These are phyloP conservation scores for Bhutanitis thaidina DNA, from an alignment of 2,888 invertebrate genomes.

Conservation along the genomic window DNA sequence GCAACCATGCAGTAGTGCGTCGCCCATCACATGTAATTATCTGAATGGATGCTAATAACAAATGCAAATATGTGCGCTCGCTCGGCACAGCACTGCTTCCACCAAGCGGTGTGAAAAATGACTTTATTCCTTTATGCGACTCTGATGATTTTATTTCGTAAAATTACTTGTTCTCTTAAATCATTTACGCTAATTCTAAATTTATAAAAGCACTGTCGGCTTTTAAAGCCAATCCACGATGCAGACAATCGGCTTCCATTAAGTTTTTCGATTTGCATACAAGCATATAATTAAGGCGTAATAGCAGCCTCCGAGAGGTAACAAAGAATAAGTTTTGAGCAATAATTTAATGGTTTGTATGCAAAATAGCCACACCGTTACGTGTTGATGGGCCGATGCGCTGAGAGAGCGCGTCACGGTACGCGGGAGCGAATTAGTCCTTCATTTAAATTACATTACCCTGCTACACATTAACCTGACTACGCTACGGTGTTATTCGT, in stretches of 20 bases:
- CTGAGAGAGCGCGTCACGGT: constrained; percentile 73
- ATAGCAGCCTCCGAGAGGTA: constrained; percentile 75
- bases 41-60: constrained; percentile 64
- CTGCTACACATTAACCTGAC: constrained; percentile 57
- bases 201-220: too few species aligned
- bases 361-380: constrained; percentile 77
- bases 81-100: constrained; percentile 31
- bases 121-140: constrained; percentile 48
- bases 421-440: constrained; percentile 73
- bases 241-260: constrained; percentile 64
- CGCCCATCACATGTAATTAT: constrained; percentile 70
- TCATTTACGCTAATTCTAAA: too few species aligned
- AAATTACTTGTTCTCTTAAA: too few species aligned
- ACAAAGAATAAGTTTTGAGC: constrained; percentile 79
- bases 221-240: constrained; percentile 38
- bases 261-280: constrained; percentile 74
- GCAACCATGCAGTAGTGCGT: constrained; percentile 42
- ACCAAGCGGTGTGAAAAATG: constrained; percentile 55
- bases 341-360: constrained; percentile 80
- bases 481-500: constrained; percentile 29
- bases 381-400: constrained; percentile 74
- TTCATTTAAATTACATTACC: constrained; percentile 76
- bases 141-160: constrained; percentile 12
- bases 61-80: constrained; percentile 63
- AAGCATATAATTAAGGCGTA: constrained; percentile 74